Evolutionary conservation across 2,888 invertebrate species (phyloP).

Genomic region (Laothoe populi): DNA sequence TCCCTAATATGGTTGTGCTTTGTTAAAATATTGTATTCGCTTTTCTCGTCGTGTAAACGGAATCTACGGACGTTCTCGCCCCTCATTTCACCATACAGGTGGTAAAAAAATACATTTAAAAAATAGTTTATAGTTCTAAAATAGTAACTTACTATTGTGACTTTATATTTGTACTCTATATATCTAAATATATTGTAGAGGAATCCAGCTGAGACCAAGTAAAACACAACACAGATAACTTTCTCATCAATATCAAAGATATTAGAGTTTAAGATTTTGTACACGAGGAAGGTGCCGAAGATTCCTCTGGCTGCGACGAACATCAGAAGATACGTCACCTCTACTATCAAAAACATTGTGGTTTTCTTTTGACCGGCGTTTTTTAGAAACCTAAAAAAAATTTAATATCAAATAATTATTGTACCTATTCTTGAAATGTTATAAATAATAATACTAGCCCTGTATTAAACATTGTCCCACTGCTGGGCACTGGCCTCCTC

Average conservation of each 20-base stretch:
- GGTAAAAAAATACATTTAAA: background rate
- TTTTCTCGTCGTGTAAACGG: too few relatives aligned
- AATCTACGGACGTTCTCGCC: too few relatives aligned
- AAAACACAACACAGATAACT: slow-evolving; percentile 64
- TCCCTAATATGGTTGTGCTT: too few relatives aligned
- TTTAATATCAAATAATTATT: too few relatives aligned
- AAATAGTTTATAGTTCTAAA: background rate
- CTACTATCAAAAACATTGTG: slow-evolving; percentile 69
- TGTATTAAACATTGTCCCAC: too few relatives aligned
- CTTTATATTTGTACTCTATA: slow-evolving; percentile 66
- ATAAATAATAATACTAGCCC: too few relatives aligned
- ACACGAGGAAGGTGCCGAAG: slow-evolving; percentile 79
- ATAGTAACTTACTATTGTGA: slow-evolving; percentile 65
- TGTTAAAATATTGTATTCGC: too few relatives aligned
- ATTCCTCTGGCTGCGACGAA: slow-evolving; percentile 81
- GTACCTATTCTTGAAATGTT: too few relatives aligned
- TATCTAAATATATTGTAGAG: slow-evolving; percentile 75
- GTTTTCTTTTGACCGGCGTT: slow-evolving; percentile 76
- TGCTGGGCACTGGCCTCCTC: too few relatives aligned
- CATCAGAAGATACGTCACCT: slow-evolving; percentile 75
- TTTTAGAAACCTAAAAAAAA: slow-evolving; percentile 76
- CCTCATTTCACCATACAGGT: background rate
- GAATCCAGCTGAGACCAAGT: slow-evolving; percentile 71
- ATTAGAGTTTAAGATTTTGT: slow-evolving; percentile 65
- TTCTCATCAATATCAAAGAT: slow-evolving; percentile 72